phyloP scores from a whole-genome alignment of 2,113 vertebrate genomes.

The Ifrita kowaldi region DNA sequence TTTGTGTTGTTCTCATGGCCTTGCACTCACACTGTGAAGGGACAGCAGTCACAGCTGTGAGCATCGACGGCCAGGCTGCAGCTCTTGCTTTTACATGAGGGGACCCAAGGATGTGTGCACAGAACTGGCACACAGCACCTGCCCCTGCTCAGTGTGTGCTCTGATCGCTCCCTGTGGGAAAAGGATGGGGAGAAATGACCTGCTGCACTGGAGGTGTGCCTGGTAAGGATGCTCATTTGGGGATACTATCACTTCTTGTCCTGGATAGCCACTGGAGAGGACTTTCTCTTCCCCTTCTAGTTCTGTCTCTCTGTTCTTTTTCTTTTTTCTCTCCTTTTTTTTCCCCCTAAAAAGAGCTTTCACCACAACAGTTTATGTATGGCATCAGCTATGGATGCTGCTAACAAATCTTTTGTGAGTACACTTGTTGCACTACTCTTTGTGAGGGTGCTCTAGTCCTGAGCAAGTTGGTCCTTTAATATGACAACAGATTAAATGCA shows the following conservation, averaged over 20 bases:
- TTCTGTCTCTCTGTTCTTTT: neutral
- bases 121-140: neutral
- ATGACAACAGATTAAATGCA: neutral
- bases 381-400: neutral
- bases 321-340: rapidly evolving
- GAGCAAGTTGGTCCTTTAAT: neutral
- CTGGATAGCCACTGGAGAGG: neutral
- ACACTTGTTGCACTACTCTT: neutral
- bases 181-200: neutral
- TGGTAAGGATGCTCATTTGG: neutral
- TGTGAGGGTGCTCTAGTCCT: neutral
- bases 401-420: neutral
- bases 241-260: neutral
- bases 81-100: neutral
- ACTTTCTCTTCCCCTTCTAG: neutral
- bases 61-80: neutral
- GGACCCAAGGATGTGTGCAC: neutral
- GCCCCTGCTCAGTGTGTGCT: neutral
- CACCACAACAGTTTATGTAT: neutral
- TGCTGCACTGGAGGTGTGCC: neutral
- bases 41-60: neutral
- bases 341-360: neutral
- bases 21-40: neutral
- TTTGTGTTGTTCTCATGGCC: neutral
- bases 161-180: neutral